Percentiles rank a stretch among this genome's conserved stretches.
These are phyloP conservation scores for Cossypha caffra DNA, from an alignment of 2,797 vertebrate genomes.

Conservation along the genomic window DNA sequence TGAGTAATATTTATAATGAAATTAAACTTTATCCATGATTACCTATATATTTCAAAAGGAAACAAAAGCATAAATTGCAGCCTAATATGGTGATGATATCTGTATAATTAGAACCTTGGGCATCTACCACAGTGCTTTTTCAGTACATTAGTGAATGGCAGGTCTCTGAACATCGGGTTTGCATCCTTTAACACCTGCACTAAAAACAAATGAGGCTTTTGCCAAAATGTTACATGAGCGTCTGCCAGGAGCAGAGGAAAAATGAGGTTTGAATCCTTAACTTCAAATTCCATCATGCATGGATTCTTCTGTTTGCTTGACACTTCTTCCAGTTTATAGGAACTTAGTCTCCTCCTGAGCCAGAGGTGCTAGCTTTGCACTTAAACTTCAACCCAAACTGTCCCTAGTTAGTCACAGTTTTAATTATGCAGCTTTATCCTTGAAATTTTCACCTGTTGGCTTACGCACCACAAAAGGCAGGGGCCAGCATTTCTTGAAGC, in stretches of 20 bases:
- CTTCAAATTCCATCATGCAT: neutral
- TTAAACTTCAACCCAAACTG: neutral
- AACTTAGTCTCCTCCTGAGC: neutral
- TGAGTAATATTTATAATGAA: neutral
- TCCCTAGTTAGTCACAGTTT: neutral
- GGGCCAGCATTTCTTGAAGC: neutral
- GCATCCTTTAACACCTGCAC: neutral
- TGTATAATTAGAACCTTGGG: neutral
- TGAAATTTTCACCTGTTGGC: neutral
- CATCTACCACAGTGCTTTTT: neutral
- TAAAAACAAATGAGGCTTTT: neutral
- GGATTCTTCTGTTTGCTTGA: neutral
- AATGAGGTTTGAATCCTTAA: neutral
- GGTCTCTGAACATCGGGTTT: neutral
- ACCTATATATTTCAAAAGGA: neutral
- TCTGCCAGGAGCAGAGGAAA: neutral
- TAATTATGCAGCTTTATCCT: neutral
- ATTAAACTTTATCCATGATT: neutral
- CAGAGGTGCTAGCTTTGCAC: neutral
- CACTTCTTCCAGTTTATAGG: neutral
- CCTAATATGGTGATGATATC: neutral
- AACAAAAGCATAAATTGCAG: neutral
- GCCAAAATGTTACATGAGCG: neutral
- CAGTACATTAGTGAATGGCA: accelerated
- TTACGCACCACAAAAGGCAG: neutral